A percentile compares a stretch with the other conserved stretches of the same genome.
Evolutionary conservation across 2,113 vertebrate species (phyloP).

Genomic region (Chaetorhynchus papuensis): DNA sequence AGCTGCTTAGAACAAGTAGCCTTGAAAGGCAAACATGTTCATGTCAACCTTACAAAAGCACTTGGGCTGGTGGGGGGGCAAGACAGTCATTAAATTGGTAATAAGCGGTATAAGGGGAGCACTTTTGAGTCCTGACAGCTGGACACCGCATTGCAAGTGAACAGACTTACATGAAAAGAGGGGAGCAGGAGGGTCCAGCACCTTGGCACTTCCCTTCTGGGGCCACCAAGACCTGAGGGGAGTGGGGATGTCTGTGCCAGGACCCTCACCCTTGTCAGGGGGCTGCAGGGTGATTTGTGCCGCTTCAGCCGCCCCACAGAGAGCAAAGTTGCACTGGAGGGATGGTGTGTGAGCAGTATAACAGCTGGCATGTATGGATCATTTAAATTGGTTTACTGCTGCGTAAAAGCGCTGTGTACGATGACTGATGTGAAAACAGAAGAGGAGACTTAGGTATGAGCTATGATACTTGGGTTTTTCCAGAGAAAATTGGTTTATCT

Average conservation of each 20-base stretch:
- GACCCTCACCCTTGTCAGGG: not conserved
- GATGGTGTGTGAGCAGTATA: not conserved
- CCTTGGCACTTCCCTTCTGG: not conserved
- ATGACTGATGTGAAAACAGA: slow-evolving; percentile 56
- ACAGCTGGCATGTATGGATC: slow-evolving; percentile 14
- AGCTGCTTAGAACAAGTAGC: not conserved
- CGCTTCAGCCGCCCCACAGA: not conserved
- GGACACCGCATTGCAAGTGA: not conserved
- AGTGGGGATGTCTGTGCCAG: rapidly evolving
- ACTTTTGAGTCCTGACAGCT: not conserved
- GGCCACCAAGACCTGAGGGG: not conserved
- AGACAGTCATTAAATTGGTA: not conserved
- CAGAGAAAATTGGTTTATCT: slow-evolving; percentile 82
- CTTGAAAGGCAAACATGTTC: not conserved
- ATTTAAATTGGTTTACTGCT: slow-evolving; percentile 41
- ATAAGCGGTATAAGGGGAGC: not conserved
- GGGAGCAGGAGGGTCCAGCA: not conserved
- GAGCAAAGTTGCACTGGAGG: not conserved
- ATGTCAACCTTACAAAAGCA: not conserved
- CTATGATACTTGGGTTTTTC: slow-evolving; percentile 74
- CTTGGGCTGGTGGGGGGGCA: not conserved
- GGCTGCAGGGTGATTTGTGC: not conserved
- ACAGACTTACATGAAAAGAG: not conserved
- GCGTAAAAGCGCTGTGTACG: not conserved
- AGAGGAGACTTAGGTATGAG: slow-evolving; percentile 58